Base-by-base conservation (phyloP, 2,888 invertebrate genomes). In the Selenia dentaria region DNA sequence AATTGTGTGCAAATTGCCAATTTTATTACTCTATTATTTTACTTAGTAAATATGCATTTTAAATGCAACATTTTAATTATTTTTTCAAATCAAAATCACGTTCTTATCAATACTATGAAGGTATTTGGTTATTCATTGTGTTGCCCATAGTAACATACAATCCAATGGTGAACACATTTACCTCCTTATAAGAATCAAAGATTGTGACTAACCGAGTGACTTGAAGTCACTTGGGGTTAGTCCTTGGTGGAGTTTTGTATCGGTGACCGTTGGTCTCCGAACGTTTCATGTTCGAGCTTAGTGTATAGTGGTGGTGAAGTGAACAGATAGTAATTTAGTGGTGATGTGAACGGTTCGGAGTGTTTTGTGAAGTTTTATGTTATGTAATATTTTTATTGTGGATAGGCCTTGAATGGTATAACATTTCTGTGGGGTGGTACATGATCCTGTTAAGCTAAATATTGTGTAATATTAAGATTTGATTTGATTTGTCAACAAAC, bases 401-500 rank as follows among this genome's bases (percentile, higher is more conserved):
- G 6, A 25, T 34, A 25, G 24, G 31, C 13, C 34, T 24, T n/a
- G 12, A 20, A 6, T 22, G 27, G 33, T 24, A 32, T 33, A 14
- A 33, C 32, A 20, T 44, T 33, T 27, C 37, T 38, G 26, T 13
- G 44, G 44, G 44, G 38, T 38, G 31, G 27, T n/a, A 12, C 22
- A 27, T 5, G 20, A 35, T 6, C 37, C 14, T 16, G 25, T 18
- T 18, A 16, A 29, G 8, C 2, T 14, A 27, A 18, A 6, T 32
- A 10, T 29, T n/a, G 26, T 11, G 10, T 31, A 26, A 38, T 44
- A 44, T 28, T 38, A 44, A 10, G 3, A 37, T 28, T 37, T 14
- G 43, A 33, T 44, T 32, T 44, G 44, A 44, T 38, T 24, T 22
- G n/a, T 18, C 6, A 32, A 33, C 18, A 36, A 36, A 29, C 22